These are phyloP conservation scores for Aphidoletes aphidimyza DNA, from an alignment of 2,888 invertebrate species.

Conservation along the genomic window DNA sequence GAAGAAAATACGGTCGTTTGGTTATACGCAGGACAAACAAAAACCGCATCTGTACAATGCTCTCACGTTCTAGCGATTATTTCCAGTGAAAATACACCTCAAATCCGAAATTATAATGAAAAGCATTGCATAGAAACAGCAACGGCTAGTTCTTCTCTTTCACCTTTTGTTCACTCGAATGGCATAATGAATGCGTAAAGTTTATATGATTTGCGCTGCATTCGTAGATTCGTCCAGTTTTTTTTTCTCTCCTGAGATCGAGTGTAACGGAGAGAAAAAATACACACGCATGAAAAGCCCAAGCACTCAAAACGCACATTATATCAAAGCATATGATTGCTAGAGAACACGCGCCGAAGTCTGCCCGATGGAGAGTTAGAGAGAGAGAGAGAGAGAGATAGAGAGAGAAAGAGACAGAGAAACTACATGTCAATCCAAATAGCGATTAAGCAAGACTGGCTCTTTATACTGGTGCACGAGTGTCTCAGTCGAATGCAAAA, in stretches of 20 bases:
- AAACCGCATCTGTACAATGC: not conserved
- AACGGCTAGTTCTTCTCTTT: not conserved
- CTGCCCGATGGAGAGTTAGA: too few relatives aligned
- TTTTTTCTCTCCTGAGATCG: not conserved
- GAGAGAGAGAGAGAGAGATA: too few relatives aligned
- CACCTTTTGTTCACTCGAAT: not conserved
- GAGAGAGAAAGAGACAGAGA: too few relatives aligned
- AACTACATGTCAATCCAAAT: not conserved
- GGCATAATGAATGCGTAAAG: conserved; percentile 23
- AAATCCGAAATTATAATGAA: not conserved
- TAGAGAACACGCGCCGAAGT: too few relatives aligned
- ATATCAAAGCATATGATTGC: too few relatives aligned
- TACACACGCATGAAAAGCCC: too few relatives aligned
- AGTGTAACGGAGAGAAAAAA: too few relatives aligned
- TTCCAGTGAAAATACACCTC: not conserved
- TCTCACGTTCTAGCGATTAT: not conserved
- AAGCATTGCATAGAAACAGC: not conserved
- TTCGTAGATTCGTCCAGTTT: not conserved
- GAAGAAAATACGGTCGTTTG: not conserved
- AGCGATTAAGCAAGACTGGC: too few relatives aligned
- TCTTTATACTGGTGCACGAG: too few relatives aligned
- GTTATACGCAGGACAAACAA: not conserved
- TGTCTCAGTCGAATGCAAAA: not conserved
- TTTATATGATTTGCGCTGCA: conserved; percentile 38
- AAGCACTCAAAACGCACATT: too few relatives aligned